Percentiles rank a stretch among this genome's conserved stretches.
Evolutionary conservation across 2,113 vertebrate genomes (phyloP).

Genomic region (Oryzias javanicus): DNA sequence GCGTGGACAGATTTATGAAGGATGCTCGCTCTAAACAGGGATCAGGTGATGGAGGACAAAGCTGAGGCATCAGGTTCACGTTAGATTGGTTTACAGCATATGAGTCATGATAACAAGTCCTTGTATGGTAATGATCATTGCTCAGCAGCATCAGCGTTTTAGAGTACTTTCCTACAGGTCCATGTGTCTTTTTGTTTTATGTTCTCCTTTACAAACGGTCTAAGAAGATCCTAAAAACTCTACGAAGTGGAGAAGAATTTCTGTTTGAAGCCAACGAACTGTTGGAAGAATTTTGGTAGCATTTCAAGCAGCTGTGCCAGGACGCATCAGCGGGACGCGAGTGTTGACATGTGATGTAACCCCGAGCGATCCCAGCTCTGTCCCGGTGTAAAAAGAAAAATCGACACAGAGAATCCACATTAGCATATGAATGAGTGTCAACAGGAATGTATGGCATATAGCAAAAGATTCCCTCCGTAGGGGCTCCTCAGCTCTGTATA

Average conservation of each 20-base stretch:
- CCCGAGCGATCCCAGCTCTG: conserved; percentile 48
- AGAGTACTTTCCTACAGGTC: not conserved
- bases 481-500: conserved; percentile 31
- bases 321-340: conserved; percentile 48
- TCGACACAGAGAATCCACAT: conserved; percentile 56
- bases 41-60: conserved; percentile 48
- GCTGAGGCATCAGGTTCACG: conserved; percentile 33
- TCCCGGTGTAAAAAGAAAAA: conserved; percentile 55
- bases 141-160: not conserved
- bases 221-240: conserved; percentile 7
- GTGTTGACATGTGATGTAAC: conserved; percentile 68
- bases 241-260: conserved; percentile 31
- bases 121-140: not conserved
- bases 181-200: not conserved
- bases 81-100: conserved; percentile 27
- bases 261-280: conserved; percentile 19
- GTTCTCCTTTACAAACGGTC: conserved; percentile 12
- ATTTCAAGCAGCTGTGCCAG: conserved; percentile 28
- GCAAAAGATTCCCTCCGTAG: conserved; percentile 52
- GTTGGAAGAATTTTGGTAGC: conserved; percentile 27
- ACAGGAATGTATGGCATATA: conserved; percentile 63
- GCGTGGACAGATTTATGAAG: conserved; percentile 56
- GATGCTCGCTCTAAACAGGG: conserved; percentile 39
- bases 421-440: conserved; percentile 68
- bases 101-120: conserved; percentile 16